Base-by-base conservation (phyloP, 2,113 vertebrate genomes). In the Pithys albifrons region DNA sequence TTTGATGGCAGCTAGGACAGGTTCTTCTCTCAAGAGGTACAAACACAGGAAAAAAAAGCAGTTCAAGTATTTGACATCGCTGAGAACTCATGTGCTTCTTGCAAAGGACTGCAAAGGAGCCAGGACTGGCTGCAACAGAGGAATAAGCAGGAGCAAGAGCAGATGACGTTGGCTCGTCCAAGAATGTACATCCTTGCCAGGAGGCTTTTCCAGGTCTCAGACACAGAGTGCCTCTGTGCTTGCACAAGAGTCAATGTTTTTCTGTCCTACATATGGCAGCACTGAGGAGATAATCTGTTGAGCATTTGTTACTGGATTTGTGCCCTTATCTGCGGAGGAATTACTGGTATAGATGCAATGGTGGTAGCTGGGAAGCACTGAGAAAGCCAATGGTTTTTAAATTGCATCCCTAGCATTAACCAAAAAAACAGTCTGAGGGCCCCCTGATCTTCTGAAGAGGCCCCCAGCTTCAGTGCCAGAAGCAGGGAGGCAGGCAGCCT, bases 361-460 rank as follows among this genome's bases (percentile, higher is more conserved):
- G 35, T 80, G 37, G 18, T 39, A 23, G 18, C 23, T 71, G 35
- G 64, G 16, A 10, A 80, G 10, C 19, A 43, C 16, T 6, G 17
- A 69, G n/a, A 82, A 76, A 67, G n/a, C 4, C 20, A 64, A 19
- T 1, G 0, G 3, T 8, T 86, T 83, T 92, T 33, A 51, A 84
- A 73, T 54, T 67, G 8, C 43, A 46, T 16, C 14, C 11, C 12
- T 45, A 71, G 6, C 19, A 61, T 33, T 51, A 28, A 69, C 2
- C 7, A 80, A 54, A 88, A 88, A 19, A 0, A 0, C 29, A 59
- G 52, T 35, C 4, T 19, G 4, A 48, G 24, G 19, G 20, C 8
- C 7, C 43, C 65, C 57, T 69, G 19, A 13, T 65, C 49, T 52
- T 82, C 45, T 67, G 46, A 76, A 54, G 24, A 48, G 7, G 4